Percentiles rank a stretch among this genome's conserved stretches.
Conservation (phyloP, 2,113 vertebrate genomes). For the Neolamprologus variostigma region DNA sequence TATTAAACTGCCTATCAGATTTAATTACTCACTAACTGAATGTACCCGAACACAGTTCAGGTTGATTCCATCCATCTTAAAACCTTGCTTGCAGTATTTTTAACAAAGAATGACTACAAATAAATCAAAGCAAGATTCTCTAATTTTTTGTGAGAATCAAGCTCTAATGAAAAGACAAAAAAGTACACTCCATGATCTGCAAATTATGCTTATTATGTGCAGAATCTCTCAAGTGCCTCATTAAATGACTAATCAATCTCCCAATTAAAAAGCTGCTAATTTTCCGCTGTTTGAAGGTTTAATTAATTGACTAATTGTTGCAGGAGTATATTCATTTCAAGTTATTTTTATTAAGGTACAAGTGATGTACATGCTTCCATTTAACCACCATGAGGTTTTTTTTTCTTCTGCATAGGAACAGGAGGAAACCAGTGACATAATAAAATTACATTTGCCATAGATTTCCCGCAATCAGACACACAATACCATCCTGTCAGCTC, state of each 20-base stretch:
- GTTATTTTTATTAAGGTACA: not conserved
- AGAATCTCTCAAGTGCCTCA: not conserved
- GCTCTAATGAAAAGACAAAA: not conserved
- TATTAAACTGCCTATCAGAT: not conserved
- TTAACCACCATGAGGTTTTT: not conserved
- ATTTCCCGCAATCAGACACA: constrained; percentile 20
- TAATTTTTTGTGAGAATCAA: not conserved
- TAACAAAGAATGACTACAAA: not conserved
- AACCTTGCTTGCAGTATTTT: not conserved
- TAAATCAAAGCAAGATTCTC: not conserved
- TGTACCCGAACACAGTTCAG: not conserved
- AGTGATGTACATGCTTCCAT: not conserved
- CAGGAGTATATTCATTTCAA: not conserved
- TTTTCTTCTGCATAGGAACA: not conserved
- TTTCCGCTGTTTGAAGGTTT: not conserved
- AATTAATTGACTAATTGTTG: not conserved
- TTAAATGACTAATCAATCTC: not conserved
- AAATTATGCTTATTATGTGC: not conserved
- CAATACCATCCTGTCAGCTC: constrained; percentile 14
- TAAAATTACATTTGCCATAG: not conserved
- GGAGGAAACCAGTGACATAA: not conserved
- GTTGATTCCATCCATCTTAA: not conserved
- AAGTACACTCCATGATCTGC: not conserved
- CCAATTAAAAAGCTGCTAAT: not conserved
- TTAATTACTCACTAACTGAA: not conserved